Conservation (phyloP, 2,113 vertebrate species). For the Prolemur simus region DNA sequence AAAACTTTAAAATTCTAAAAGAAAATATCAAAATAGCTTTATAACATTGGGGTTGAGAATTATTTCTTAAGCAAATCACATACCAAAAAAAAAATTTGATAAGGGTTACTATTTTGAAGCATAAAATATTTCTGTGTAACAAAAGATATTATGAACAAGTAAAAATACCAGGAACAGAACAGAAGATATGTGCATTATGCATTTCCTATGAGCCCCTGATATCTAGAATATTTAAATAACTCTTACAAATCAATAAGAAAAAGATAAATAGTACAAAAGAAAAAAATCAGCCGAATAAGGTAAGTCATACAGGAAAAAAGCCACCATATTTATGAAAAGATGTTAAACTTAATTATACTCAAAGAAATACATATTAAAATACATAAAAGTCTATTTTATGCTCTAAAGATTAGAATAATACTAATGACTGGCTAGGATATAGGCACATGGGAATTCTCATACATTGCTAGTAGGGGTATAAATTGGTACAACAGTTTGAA, state of each 20-base stretch:
- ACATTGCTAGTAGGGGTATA: neutral
- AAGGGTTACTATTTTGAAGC: neutral
- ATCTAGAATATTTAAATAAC: neutral
- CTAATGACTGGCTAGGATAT: neutral
- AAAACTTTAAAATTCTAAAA: constrained; percentile 25
- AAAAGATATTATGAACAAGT: neutral
- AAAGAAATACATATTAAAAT: constrained; percentile 27
- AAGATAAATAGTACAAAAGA: neutral
- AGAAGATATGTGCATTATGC: neutral
- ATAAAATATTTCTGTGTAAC: neutral
- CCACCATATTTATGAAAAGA: neutral
- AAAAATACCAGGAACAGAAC: constrained; percentile 12
- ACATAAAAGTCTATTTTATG: neutral
- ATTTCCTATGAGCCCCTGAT: neutral
- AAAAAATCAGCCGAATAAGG: neutral
- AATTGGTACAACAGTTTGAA: neutral
- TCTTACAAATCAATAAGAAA: constrained; percentile 15
- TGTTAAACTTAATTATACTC: neutral
- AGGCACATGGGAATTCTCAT: neutral
- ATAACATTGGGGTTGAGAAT: neutral
- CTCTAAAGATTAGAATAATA: neutral
- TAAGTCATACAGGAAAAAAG: neutral
- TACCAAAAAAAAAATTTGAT: neutral
- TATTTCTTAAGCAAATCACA: neutral
- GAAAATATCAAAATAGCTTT: neutral